These are phyloP conservation scores for Lacerta viridis DNA, from an alignment of 2,797 vertebrate species.

Conservation along the genomic window DNA sequence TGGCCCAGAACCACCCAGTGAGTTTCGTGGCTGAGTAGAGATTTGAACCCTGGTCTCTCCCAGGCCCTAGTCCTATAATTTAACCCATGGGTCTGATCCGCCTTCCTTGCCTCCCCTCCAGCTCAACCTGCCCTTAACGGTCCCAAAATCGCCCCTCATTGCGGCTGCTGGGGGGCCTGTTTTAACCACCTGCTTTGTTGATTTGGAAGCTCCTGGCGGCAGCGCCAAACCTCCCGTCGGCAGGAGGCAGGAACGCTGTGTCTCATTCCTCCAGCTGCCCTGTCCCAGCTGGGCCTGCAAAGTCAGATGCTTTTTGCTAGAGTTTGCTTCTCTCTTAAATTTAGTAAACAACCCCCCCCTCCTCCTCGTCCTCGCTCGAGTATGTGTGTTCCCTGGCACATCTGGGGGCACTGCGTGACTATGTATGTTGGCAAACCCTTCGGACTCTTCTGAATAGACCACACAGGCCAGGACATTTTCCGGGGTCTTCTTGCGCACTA, in stretches of 20 bases:
- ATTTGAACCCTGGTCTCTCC: too few species aligned
- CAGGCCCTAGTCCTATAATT: too few species aligned
- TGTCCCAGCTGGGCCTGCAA: background rate
- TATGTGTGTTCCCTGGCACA: background rate
- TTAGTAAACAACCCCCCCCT: background rate
- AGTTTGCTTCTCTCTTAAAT: slow-evolving; percentile 2
- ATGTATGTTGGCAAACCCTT: background rate
- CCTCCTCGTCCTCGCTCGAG: background rate
- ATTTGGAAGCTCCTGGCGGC: background rate
- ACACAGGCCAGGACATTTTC: background rate
- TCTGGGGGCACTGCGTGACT: background rate
- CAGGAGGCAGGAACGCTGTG: background rate
- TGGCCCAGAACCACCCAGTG: too few species aligned
- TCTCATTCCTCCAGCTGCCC: background rate
- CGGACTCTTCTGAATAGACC: background rate
- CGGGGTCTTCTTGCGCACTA: background rate
- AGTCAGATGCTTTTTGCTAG: background rate
- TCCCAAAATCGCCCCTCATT: too few species aligned
- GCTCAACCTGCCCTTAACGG: too few species aligned
- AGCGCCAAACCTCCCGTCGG: background rate
- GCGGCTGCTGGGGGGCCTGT: too few species aligned
- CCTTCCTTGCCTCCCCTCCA: too few species aligned
- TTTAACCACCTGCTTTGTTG: background rate
- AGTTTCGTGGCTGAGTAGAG: too few species aligned
- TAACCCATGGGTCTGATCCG: too few species aligned